Percentiles rank a stretch among this genome's conserved stretches.
These are phyloP conservation scores for Potamilus streckersoni DNA, from an alignment of 1,140 invertebrate species.

Conservation along the genomic window DNA sequence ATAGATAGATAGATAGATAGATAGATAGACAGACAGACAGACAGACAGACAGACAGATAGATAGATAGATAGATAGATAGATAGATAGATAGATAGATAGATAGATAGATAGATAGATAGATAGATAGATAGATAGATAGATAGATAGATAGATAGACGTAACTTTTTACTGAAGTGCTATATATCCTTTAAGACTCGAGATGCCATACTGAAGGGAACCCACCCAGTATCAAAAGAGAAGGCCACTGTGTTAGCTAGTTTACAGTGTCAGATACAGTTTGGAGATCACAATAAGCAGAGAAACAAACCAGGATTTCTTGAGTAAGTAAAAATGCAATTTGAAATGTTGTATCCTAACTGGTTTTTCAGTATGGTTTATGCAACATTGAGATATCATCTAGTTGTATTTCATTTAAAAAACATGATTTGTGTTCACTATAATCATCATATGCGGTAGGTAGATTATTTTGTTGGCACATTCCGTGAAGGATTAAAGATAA, in stretches of 20 bases:
- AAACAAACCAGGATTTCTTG: conserved; percentile 94
- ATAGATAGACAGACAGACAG: too few species aligned
- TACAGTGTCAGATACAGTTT: conserved; percentile 99
- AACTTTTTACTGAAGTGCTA: too few species aligned
- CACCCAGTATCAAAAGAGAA: conserved; percentile 97
- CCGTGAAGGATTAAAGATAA: too few species aligned
- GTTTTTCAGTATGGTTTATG: not conserved
- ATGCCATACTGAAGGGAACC: conserved; percentile 97
- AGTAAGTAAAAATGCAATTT: conserved; percentile 78
- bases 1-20: too few species aligned
- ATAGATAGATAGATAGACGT: too few species aligned
- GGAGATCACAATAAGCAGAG: conserved; percentile 94
- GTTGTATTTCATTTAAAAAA: not conserved
- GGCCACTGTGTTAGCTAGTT: conserved; percentile 96
- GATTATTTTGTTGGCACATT: not conserved
- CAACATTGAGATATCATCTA: not conserved
- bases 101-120: too few species aligned
- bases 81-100: too few species aligned
- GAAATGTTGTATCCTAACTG: not conserved
- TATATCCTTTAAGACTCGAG: conserved; percentile 75
- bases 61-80: too few species aligned
- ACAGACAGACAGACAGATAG: too few species aligned
- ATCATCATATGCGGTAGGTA: not conserved
- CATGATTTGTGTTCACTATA: not conserved
- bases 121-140: too few species aligned